Evolutionary conservation across 1,140 invertebrate species (phyloP).

Genomic region (Amphibalanus amphitrite): DNA sequence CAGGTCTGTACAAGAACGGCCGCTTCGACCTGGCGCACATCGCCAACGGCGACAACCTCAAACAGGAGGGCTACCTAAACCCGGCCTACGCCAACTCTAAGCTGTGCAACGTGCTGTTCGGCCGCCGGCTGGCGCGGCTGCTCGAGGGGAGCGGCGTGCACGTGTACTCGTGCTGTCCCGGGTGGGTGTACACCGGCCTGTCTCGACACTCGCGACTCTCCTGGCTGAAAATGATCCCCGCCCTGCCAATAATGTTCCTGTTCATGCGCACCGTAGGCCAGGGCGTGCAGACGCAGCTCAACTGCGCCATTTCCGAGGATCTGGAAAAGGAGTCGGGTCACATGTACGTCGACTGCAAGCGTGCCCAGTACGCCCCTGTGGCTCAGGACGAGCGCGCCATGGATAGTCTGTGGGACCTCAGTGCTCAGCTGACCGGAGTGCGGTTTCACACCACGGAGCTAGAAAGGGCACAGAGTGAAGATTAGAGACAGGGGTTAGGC

Average conservation of each 20-base stretch:
- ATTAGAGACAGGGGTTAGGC: not conserved
- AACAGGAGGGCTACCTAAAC: constrained; percentile 32
- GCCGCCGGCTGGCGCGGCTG: constrained; percentile 38
- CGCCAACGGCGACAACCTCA: constrained; percentile 34
- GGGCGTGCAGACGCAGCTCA: constrained; percentile 56
- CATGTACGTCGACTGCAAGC: constrained; percentile 51
- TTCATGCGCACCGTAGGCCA: constrained; percentile 45
- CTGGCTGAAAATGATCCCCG: constrained; percentile 50
- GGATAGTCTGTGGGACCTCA: not conserved
- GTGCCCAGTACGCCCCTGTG: constrained; percentile 5
- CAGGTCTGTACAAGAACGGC: constrained; percentile 38
- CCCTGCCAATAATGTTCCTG: constrained; percentile 45
- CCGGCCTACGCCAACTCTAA: constrained; percentile 62
- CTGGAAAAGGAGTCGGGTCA: constrained; percentile 42
- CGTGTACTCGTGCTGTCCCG: constrained; percentile 61
- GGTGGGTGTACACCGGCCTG: constrained; percentile 61
- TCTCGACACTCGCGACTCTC: constrained; percentile 40
- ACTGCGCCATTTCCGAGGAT: constrained; percentile 48
- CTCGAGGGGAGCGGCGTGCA: constrained; percentile 36
- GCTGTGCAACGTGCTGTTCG: constrained; percentile 54
- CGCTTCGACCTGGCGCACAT: constrained; percentile 42
- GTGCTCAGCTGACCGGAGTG: not conserved
- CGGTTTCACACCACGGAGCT: not conserved
- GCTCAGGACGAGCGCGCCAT: not conserved
- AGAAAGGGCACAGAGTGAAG: not conserved